phyloP scores from a whole-genome alignment of 2,797 vertebrate genomes.

The Phoxinus dragarum region DNA sequence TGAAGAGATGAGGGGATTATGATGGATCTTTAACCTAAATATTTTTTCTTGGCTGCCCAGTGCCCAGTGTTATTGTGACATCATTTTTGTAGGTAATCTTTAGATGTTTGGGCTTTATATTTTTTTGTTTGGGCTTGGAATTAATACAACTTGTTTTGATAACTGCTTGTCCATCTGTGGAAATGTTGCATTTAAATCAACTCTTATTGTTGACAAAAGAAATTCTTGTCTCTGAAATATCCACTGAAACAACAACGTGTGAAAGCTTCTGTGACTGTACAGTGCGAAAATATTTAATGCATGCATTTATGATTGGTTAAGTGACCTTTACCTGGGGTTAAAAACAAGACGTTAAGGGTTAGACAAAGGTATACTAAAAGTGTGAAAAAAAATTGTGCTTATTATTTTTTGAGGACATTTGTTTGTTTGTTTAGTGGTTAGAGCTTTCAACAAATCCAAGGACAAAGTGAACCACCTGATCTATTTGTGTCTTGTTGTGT shows the following conservation, averaged over 20 bases:
- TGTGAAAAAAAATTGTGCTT: not conserved
- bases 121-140: not conserved
- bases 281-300: not conserved
- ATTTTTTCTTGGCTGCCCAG: constrained; percentile 1
- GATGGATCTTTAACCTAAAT: constrained; percentile 23
- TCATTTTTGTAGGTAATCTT: not conserved
- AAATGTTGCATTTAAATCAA: not conserved
- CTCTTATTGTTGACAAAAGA: not conserved
- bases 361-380: too few species aligned
- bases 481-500: constrained; percentile 1
- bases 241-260: not conserved
- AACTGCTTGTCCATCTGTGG: not conserved
- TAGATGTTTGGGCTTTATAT: not conserved
- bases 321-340: not conserved
- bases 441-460: constrained; percentile 3
- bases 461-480: constrained; percentile 27
- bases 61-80: not conserved
- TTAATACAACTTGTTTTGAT: not conserved
- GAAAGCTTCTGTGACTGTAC: not conserved
- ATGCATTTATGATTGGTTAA: not conserved
- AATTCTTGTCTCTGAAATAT: not conserved
- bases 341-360: not conserved
- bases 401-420: not conserved
- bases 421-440: constrained; percentile 15
- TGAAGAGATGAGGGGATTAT: constrained; percentile 10